Evolutionary conservation across 2,888 invertebrate genomes (phyloP), one percentile per base, ranked within the genome.

Genomic region (Rhogogaster chlorosoma): DNA sequence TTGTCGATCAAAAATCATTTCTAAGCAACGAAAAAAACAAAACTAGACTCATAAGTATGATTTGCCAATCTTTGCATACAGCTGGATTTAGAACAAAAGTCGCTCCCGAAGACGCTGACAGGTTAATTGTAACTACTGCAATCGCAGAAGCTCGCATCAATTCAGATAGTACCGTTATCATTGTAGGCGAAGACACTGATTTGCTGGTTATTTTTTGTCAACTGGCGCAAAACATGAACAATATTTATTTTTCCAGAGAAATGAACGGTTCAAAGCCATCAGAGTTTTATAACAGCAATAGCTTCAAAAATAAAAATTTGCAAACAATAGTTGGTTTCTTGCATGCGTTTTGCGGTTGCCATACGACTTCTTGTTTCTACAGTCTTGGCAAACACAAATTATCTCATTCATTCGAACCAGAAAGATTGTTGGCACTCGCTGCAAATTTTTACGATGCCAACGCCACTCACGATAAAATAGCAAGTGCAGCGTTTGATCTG

Each of bases 131-230:
- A 85, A 87, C 85, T n/a, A 88, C 88, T 64, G 86, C 88, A 64
- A 88, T 88, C 70, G 86, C 88, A 77, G 84, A 87, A 84, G 87
- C 88, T 42, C 87, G 83, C 67, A 29, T 29, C 6, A 77, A 87
- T 86, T 87, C 84, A 71, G 87, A 88, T 84, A 87, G 86, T 87
- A 87, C 87, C 64, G 87, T 88, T 45, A 87, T 90, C 57, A 87
- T 89, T 87, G 89, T 89, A 86, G 88, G 88, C 38, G 84, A 89
- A 86, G 89, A 89, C 87, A 86, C 88, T 77, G 89, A 90, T 86
- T 85, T 89, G 77, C 87, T 90, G 70, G 88, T 90, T 77, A 85
- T 89, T 87, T 88, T 89, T 32, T 88, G 86, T 83, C 87, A 89
- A 85, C 86, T 89, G 83, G 89, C 88, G 84, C 29, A 84, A 85